Base-by-base conservation (phyloP, 2,888 invertebrate genomes). In the Phlogophora meticulosa region DNA sequence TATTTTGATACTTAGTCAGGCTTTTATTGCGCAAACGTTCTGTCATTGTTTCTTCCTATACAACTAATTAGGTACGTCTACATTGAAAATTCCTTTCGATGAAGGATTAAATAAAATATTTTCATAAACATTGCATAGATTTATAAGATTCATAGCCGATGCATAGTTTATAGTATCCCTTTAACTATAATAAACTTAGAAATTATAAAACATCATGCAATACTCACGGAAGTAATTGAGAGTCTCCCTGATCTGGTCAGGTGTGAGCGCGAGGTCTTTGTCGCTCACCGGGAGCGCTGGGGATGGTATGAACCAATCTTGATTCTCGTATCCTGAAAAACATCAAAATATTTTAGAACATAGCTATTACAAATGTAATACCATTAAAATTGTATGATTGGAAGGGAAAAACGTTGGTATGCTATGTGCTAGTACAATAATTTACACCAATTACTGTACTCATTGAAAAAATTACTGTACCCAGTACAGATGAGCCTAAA, bases 221-320 rank as follows among this genome's bases (percentile, higher is more conserved):
- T 95, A 98, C 99, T 98, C 95, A 99, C 99, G 97, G 96, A 99
- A 99, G 96, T 99, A 99, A 96, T 99, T 99, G 87, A 99, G 97
- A 65, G 99, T 98, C 96, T 99, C 99, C 93, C 98, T 97, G 95
- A 98, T 98, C 96, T 99, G 98, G 93, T 99, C 99, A 96, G 98
- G 98, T 65, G 98, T 98, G 80, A 99, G 96, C 87, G 97, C 98
- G 85, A 98, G 96, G 87, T 98, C 98, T 82, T 96, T 96, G 88
- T 97, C 96, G 81, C 97, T 96, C 83, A 97, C 95, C 81, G 97
- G 97, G 80, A 99, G 96, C 75, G 98, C 98, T 76, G 99, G 98
- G 74, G 98, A 97, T 62, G 98, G 98, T 86, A 99, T 98, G 93
- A 97, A 98, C 98, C 98, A 99, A 95, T 99, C 98, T 89, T 98